Evolutionary conservation across 37 sponge, comb jelly and placozoan species (phyloP), one percentile per base, ranked within the genome.

Genomic region (Beroe forskalii): DNA sequence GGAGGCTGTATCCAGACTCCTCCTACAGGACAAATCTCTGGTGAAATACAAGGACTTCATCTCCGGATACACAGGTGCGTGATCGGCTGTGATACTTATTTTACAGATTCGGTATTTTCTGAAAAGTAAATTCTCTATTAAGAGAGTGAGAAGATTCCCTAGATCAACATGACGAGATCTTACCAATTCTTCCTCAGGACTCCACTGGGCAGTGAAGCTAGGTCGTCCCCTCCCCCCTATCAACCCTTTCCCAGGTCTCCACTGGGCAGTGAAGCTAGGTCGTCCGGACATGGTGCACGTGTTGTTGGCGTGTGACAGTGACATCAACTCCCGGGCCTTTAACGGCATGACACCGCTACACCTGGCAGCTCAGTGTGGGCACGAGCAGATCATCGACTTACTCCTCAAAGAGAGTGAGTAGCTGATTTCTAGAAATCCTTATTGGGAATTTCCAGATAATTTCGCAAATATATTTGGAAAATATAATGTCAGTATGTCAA

Each of bases 261-360:
- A 80, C 55, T 80, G 86, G 86, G 86, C 86, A 42, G 28, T 32
- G 28, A 80, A 80, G 35, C 55, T 44, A 12, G 86, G 86, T 6
- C 28, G 86, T 22, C 25, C 40, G 2, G 86, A 80, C 55, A 80
- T 80, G 44, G 86, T 44, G 28, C 86, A 80, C 86, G 86, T 80
- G 86, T 48, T 80, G 43, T 9, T 80, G 40, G n/a, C 44, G 31
- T 32, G n/a, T 23, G 86, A 80, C 30, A 44, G 86, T 23, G 86
- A 80, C 31, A 25, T 80, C 27, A 80, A 80, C 30, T 41, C 55
- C 14, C 44, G 86, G 12, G 86, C 86, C 0, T 44, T 41, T 43
- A 80, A 80, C 20, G 86, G 86, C 9, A 80, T 80, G 86, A 42
- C 48, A 23, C 44, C 86, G 30, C 86, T 80, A 4, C 86, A 80